Percentiles rank a stretch among this genome's conserved stretches.
Conservation (phyloP, 2,888 invertebrate genomes). For the Epinotia demarniana region DNA sequence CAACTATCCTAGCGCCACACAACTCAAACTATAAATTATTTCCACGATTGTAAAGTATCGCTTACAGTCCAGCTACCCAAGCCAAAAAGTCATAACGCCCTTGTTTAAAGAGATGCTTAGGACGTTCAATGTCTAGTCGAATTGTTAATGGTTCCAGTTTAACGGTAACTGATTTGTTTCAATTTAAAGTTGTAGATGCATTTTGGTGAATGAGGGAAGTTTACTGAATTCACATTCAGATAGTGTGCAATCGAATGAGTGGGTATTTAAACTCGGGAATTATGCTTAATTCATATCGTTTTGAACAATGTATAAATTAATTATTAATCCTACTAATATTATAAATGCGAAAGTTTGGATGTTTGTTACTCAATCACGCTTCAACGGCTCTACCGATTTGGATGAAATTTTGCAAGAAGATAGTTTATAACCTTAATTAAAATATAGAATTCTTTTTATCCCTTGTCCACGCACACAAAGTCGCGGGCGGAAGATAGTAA, state of each 20-base stretch:
- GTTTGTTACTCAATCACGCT: no score
- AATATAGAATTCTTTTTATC: no score
- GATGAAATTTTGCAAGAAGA: no score
- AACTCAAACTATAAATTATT: slow-evolving; percentile 35
- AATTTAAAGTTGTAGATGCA: slow-evolving; percentile 2
- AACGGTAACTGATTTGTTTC: slow-evolving; percentile 19
- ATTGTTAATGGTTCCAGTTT: slow-evolving; percentile 10
- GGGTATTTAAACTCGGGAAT: not conserved
- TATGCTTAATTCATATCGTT: not conserved
- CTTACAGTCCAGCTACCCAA: not conserved
- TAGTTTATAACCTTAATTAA: no score
- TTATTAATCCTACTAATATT: no score
- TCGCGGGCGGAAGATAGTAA: no score
- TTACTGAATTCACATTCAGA: slow-evolving; percentile 1
- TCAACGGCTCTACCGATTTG: no score
- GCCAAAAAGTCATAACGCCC: not conserved
- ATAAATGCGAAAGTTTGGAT: no score
- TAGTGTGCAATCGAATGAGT: slow-evolving; percentile 10
- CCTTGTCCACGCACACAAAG: no score
- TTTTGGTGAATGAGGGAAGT: not conserved
- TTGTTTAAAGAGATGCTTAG: not conserved
- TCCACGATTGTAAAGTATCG: slow-evolving; percentile 28
- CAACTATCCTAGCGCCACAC: not conserved
- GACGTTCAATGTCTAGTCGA: not conserved
- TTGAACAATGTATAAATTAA: not conserved